phyloP scores from a whole-genome alignment of 2,113 vertebrate genomes.

The Menura novaehollandiae region DNA sequence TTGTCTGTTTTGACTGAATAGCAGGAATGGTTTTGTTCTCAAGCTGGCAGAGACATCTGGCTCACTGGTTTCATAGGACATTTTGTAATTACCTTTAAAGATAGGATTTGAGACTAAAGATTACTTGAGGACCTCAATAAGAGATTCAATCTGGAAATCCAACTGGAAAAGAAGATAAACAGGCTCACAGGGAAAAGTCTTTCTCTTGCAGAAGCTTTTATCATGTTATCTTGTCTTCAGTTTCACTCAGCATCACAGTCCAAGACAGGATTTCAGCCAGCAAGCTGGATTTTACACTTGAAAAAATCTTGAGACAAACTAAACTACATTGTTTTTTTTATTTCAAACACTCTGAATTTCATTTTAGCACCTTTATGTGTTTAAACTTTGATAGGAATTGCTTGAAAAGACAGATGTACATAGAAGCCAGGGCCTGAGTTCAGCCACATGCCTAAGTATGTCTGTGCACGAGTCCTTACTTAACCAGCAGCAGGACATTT shows the following conservation, averaged over 20 bases:
- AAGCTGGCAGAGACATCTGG: background rate
- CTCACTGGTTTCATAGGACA: background rate
- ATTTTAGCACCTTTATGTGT: background rate
- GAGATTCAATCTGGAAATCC: background rate
- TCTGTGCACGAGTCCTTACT: background rate
- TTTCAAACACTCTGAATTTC: background rate
- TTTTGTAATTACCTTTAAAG: conserved; percentile 5
- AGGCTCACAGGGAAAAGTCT: background rate
- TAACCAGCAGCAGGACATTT: background rate
- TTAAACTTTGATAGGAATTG: background rate
- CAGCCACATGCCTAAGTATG: background rate
- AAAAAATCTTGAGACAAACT: background rate
- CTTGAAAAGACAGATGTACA: background rate
- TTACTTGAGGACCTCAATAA: background rate
- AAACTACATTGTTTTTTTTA: background rate
- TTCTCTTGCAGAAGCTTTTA: background rate
- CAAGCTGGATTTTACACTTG: background rate
- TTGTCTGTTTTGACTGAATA: background rate
- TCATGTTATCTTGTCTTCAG: background rate
- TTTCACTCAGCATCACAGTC: background rate
- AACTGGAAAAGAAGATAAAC: background rate
- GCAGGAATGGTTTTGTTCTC: background rate
- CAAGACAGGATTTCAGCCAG: background rate
- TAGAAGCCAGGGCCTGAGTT: background rate
- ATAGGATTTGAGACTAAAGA: background rate